These are phyloP conservation scores for Cirrhinus molitorella DNA, from an alignment of 2,797 vertebrate genomes.

Conservation along the genomic window DNA sequence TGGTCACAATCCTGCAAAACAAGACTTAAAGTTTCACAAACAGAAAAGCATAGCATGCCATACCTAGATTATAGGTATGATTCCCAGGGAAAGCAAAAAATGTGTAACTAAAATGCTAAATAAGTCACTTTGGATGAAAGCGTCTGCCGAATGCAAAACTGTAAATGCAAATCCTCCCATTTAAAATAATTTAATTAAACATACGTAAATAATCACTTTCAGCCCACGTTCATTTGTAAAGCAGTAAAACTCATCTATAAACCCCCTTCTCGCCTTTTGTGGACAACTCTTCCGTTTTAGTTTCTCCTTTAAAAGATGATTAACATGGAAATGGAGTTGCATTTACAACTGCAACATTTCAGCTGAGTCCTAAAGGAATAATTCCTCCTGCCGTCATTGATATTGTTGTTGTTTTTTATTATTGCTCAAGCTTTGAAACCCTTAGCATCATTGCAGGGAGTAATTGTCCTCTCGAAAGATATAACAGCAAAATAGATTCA, in stretches of 20 bases:
- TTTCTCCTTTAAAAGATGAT: slow-evolving; percentile 61
- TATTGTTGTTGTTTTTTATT: slow-evolving; percentile 60
- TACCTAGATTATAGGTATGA: neutral
- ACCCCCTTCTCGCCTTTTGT: slow-evolving; percentile 71
- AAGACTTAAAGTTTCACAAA: neutral
- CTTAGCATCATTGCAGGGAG: slow-evolving; percentile 60
- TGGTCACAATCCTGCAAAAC: neutral
- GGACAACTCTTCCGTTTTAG: slow-evolving; percentile 53
- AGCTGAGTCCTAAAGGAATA: slow-evolving; percentile 41
- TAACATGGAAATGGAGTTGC: slow-evolving; percentile 20
- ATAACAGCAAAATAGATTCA: slow-evolving; percentile 63
- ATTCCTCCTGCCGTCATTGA: slow-evolving; percentile 53
- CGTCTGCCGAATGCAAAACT: slow-evolving; percentile 46
- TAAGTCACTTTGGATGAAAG: slow-evolving; percentile 8
- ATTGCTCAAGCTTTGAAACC: slow-evolving; percentile 69
- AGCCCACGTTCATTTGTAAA: slow-evolving; percentile 78
- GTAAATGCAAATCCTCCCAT: slow-evolving; percentile 70
- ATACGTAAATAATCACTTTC: slow-evolving; percentile 81
- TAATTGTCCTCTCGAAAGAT: slow-evolving; percentile 61
- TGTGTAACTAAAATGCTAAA: neutral
- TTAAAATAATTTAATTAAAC: slow-evolving; percentile 82
- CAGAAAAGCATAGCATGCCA: neutral
- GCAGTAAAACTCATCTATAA: slow-evolving; percentile 77
- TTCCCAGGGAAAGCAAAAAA: neutral
- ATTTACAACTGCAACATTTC: slow-evolving; percentile 57